Base-by-base conservation (phyloP, 2,113 vertebrate species). In the Pao palembangensis region DNA sequence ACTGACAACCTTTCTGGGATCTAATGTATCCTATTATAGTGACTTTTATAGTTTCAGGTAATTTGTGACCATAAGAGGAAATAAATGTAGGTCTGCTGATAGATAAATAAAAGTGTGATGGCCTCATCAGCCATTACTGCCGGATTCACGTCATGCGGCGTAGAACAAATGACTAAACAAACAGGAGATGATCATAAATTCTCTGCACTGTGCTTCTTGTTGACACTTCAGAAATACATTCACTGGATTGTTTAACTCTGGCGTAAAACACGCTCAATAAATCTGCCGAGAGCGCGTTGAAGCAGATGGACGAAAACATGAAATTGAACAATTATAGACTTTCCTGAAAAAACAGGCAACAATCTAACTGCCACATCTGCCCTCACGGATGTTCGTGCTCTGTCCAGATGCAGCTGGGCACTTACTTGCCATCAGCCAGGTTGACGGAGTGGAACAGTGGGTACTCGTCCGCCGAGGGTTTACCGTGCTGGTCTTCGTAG, bases 401-500 rank as follows among this genome's bases (percentile, higher is more conserved):
- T 3, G 21, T 21, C 12, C 18, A 48, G 52, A 53, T 59, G 28
- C 46, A 19, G n/a, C 49, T 49, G n/a, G n/a, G 76, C 61, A 92
- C 96, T 96, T 93, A 98, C 97, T 96, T 98, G 51, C 95, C 95
- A 67, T 99, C 97, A 25, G 94, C 93, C 0, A 98, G 88, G 85
- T 97, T 98, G 81, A 98, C 86, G 31, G 93, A 93, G 78, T 93
- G 91, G 83, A 99, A 98, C 74, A 96, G 88, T 4, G 96, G 96
- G 76, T 98, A 99, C 44, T 97, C 92, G 89, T 99, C 95, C 0
- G 95, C 93, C 34, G 91, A 72, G 14, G 97, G 97, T 70, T 95
- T 96, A 75, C 95, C 95, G 79, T 94, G 82, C 71, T 99, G 97
- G 86, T 99, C 97, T 77, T 98, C 95, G 38, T 94, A 99, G 16